Base-by-base conservation (phyloP, 2,888 invertebrate genomes). In the Pristionchus mayeri region DNA sequence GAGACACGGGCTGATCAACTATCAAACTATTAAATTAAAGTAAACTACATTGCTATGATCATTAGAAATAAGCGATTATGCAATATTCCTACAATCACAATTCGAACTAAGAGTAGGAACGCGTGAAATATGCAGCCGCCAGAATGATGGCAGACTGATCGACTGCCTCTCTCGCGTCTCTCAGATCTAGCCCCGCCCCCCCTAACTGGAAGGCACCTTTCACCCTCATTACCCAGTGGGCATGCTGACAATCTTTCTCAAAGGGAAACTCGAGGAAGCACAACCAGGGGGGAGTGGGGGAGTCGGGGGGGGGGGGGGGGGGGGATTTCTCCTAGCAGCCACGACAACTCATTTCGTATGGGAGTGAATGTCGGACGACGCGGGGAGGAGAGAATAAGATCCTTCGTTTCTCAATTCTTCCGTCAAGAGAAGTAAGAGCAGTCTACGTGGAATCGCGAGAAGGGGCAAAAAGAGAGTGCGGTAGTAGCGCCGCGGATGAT, bases 321-420 rank as follows among this genome's bases (percentile, higher is more conserved):
- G n/a, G n/a, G 52, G 57, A 57, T n/a, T 24, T 57, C 57, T n/a
- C 57, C 27, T 57, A 57, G 57, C 57, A 57, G 57, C 57, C n/a
- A 57, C 57, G 57, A 57, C 52, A 52, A 52, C 57, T 57, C 57
- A 57, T 57, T 57, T n/a, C 24, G 57, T 57, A 57, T 57, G 57
- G 24, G 57, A 57, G 57, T 57, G 57, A 57, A 57, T 57, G 57
- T 57, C 57, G 57, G 57, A 57, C 18, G 57, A 57, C 18, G 57
- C n/a, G n/a, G n/a, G 24, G 24, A 57, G 57, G 54, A n/a, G 24
- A 57, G 57, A 27, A 57, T 27, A 57, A 57, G 57, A 57, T 57
- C 27, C n/a, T 21, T 52, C 18, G 18, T 21, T 52, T 52, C 52
- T 52, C 52, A 21, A n/a, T 52, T 52, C 52, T 52, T 21, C 13